Evolutionary conservation across 2,797 vertebrate species (phyloP), one percentile per base, ranked within the genome.

Genomic region (Delichon dasypus): DNA sequence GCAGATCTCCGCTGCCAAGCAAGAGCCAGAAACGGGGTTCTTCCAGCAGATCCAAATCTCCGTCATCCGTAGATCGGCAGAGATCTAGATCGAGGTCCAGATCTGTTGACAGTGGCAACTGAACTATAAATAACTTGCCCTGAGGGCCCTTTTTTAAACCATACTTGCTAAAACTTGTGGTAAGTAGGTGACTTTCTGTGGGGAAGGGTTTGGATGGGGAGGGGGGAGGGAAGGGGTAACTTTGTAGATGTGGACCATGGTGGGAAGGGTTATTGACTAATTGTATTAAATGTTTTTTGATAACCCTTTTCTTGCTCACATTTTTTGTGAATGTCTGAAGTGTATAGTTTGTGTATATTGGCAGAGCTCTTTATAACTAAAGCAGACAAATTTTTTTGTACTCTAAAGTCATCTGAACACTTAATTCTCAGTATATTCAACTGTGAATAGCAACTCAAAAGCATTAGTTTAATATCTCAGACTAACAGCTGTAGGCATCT

Each of bases 21-120:
- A 98, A 98, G 96, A 98, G 97, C 88, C 98, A 98, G 91, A 98
- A 98, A 93, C 98, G 98, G 23, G 95, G 97, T 90, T 98, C 98
- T 81, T 98, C 98, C 70, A 99, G 98, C 54, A 98, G 98, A 95
- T 98, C 98, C 14, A 98, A 97, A 91, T 99, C 99, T 36, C 98
- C 99, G 7, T 98, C 96, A 75, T 98, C 72, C 23, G 97, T 96
- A 76, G 98, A 97, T 97, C 98, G 97, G 92, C 94, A 98, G 65
- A 98, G 98, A 71, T 97, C 98, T 23, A 96, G 98, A 32, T 98
- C 98, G 1, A 92, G 98, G 50, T 99, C 99, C 57, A 98, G 98
- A 79, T 99, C 99, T 72, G 98, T 98, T 65, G 99, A 99, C 96
- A 99, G 99, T 97, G 98, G 99, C 97, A 98, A 98, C 96, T 99